Conservation (phyloP, 2,797 vertebrate genomes). For the Gymnopithys bicolor region DNA sequence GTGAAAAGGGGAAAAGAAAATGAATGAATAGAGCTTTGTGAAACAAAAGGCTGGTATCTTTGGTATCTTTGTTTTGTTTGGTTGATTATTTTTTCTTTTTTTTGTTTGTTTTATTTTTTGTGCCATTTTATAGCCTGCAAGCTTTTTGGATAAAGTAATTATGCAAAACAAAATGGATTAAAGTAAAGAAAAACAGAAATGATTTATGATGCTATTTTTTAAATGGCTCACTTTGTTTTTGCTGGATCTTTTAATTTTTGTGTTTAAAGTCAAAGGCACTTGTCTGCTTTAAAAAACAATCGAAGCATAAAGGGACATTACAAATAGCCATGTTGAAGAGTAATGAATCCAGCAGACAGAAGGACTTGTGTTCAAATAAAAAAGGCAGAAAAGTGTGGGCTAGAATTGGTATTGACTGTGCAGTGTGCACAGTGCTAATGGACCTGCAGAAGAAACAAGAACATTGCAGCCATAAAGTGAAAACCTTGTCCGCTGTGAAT, state of each 20-base stretch:
- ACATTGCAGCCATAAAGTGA: slow-evolving; percentile 38
- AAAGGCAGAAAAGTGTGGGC: neutral
- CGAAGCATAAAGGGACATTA: neutral
- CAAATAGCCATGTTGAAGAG: neutral
- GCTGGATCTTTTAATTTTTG: slow-evolving; percentile 8
- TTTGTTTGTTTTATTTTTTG: neutral
- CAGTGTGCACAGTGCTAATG: slow-evolving; percentile 7
- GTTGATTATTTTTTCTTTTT: neutral
- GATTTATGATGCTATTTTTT: neutral
- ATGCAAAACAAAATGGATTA: neutral
- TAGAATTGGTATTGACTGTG: slow-evolving; percentile 11
- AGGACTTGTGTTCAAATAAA: slow-evolving; percentile 37
- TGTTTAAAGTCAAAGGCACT: neutral
- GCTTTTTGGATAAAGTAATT: neutral
- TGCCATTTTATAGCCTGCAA: neutral
- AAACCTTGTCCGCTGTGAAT: slow-evolving; percentile 22
- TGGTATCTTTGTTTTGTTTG: neutral
- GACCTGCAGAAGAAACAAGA: slow-evolving; percentile 49
- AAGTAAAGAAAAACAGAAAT: neutral
- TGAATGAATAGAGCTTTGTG: neutral
- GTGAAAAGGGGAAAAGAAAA: neutral
- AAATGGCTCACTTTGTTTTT: neutral
- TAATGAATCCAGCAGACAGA: slow-evolving; percentile 46
- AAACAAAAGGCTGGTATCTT: neutral
- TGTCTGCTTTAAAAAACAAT: slow-evolving; percentile 20